Evolutionary conservation across 2,888 invertebrate genomes (phyloP).

Genomic region (Lasioglossum villosulum): DNA sequence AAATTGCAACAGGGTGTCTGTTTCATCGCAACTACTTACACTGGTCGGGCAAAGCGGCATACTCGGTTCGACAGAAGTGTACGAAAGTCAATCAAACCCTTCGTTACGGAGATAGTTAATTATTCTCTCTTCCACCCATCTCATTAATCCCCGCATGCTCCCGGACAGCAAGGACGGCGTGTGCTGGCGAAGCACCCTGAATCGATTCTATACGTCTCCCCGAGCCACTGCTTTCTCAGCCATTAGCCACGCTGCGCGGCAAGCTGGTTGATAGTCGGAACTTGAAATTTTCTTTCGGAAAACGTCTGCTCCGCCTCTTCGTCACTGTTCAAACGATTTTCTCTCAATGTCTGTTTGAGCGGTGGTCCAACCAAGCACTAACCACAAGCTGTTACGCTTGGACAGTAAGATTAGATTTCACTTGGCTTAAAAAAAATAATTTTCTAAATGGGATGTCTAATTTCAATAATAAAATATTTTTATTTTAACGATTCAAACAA

Average conservation of each 20-base stretch:
- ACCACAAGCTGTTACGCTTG: too few species aligned
- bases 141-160: slow-evolving; percentile 16
- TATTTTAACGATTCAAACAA: too few species aligned
- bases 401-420: too few species aligned
- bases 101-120: slow-evolving; percentile 26
- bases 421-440: too few species aligned
- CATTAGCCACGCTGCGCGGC: slow-evolving; percentile 52
- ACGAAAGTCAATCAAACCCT: slow-evolving; percentile 23
- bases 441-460: too few species aligned
- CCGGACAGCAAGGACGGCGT: slow-evolving; percentile 9
- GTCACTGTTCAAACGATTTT: neutral
- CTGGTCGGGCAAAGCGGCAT: neutral
- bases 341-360: too few species aligned
- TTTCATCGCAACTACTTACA: neutral
- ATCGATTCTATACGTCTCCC: slow-evolving; percentile 59
- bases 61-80: neutral
- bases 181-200: slow-evolving; percentile 23
- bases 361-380: too few species aligned
- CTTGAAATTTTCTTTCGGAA: slow-evolving; percentile 63
- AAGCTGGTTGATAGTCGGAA: slow-evolving; percentile 57
- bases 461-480: too few species aligned
- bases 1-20: neutral
- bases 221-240: slow-evolving; percentile 57
- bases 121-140: slow-evolving; percentile 21
- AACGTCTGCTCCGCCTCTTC: slow-evolving; percentile 34